Evolutionary conservation across 1,140 invertebrate species (phyloP).

Genomic region (Hyles euphorbiae): DNA sequence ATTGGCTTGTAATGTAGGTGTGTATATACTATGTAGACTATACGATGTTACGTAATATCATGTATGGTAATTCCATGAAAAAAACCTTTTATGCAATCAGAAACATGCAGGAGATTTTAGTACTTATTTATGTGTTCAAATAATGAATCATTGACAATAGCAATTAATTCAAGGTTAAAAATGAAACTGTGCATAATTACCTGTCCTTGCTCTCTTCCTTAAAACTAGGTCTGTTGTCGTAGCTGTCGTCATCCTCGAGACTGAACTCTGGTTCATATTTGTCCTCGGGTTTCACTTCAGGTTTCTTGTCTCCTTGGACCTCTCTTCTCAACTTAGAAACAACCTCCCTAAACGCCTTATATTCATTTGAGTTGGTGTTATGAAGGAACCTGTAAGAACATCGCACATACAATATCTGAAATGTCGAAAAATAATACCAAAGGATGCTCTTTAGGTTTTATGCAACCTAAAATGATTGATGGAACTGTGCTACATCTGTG

Average conservation of each 20-base stretch:
- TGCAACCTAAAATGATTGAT: slow-evolving; percentile 37
- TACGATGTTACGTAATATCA: too few relatives aligned
- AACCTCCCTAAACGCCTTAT: slow-evolving; percentile 65
- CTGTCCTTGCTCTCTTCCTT: slow-evolving; percentile 43
- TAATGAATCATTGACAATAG: not conserved
- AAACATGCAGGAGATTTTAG: too few relatives aligned
- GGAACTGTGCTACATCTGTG: not conserved
- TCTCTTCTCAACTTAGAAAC: slow-evolving; percentile 49
- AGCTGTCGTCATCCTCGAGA: slow-evolving; percentile 67
- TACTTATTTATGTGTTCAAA: too few relatives aligned
- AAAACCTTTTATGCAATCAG: too few relatives aligned
- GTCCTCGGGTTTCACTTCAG: slow-evolving; percentile 64
- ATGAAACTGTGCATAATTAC: slow-evolving; percentile 21
- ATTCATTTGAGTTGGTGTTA: slow-evolving; percentile 63
- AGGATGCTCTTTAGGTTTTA: slow-evolving; percentile 34
- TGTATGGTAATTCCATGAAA: too few relatives aligned
- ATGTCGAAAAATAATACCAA: slow-evolving; percentile 25
- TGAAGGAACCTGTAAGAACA: slow-evolving; percentile 68
- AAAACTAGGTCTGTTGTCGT: slow-evolving; percentile 35
- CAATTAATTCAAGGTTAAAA: slow-evolving; percentile 2
- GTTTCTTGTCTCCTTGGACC: slow-evolving; percentile 33
- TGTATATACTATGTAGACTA: too few relatives aligned
- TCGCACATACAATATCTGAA: slow-evolving; percentile 19
- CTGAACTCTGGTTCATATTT: slow-evolving; percentile 73
- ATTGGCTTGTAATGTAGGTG: too few relatives aligned